Evolutionary conservation across 2,888 invertebrate species (phyloP).

Genomic region (Volucella inflata): DNA sequence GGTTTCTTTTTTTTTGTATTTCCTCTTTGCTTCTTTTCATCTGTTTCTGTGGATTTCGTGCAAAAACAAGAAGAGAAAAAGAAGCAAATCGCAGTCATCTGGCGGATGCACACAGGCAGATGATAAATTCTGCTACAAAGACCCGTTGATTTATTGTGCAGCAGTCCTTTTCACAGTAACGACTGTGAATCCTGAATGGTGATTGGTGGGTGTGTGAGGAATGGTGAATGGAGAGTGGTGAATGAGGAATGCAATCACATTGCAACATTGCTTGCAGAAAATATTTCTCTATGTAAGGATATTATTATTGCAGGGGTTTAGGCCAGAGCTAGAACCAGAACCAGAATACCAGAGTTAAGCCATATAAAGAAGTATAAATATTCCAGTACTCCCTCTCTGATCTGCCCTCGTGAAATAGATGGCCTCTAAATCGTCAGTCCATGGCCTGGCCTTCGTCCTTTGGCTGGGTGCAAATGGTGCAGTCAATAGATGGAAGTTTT

Average conservation of each 20-base stretch:
- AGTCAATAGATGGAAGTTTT: slow-evolving; percentile 1
- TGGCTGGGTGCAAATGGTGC: slow-evolving; percentile 2
- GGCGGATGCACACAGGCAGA: slow-evolving; percentile 71
- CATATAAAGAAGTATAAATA: slow-evolving; percentile 21
- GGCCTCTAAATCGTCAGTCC: too few species aligned
- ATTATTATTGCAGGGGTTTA: slow-evolving; percentile 44
- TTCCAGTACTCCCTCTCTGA: not conserved
- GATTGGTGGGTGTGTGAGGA: too few species aligned
- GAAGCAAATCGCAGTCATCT: slow-evolving; percentile 70
- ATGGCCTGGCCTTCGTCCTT: too few species aligned
- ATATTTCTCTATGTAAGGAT: slow-evolving; percentile 29
- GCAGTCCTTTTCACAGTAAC: slow-evolving; percentile 60
- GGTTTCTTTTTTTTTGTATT: not conserved
- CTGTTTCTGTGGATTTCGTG: slow-evolving; percentile 2
- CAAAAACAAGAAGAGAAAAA: not conserved
- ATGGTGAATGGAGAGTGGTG: too few species aligned
- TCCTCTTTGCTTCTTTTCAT: slow-evolving; percentile 10
- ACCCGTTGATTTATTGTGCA: slow-evolving; percentile 72
- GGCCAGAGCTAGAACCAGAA: not conserved
- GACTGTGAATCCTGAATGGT: slow-evolving; percentile 22
- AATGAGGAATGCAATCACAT: slow-evolving; percentile 52
- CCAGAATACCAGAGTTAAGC: not conserved
- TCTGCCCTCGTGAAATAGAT: not conserved
- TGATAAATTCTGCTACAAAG: slow-evolving; percentile 73
- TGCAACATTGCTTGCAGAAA: slow-evolving; percentile 47